phyloP scores from a whole-genome alignment of 1,140 invertebrate species.

The Cheumatopsyche charites region DNA sequence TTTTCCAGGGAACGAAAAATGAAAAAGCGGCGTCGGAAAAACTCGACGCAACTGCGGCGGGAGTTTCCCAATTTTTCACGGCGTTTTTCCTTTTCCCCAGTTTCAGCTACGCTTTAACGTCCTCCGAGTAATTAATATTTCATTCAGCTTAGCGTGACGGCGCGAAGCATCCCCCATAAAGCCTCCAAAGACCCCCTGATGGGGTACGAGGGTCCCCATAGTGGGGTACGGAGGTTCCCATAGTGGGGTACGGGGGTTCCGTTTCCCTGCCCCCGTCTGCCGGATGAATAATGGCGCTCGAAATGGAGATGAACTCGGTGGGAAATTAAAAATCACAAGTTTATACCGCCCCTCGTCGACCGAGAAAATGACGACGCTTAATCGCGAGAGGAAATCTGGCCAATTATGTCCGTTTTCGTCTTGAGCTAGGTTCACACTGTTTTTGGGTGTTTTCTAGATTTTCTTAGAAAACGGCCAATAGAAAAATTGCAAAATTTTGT shows the following conservation, averaged over 20 bases:
- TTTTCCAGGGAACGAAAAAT: no score
- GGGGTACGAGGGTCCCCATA: no score
- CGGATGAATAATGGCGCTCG: constrained; percentile 45
- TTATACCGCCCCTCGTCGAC: constrained; percentile 33
- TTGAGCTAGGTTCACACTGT: no score
- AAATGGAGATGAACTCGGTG: constrained; percentile 47
- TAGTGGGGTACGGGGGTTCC: no score
- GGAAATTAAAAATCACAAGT: constrained; percentile 43
- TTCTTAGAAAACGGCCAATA: no score
- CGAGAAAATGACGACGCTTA: constrained; percentile 36
- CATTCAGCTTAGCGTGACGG: constrained; percentile 43
- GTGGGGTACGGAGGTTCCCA: no score
- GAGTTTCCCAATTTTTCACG: constrained; percentile 36
- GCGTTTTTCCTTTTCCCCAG: constrained; percentile 29
- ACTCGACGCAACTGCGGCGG: not conserved
- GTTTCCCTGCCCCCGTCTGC: not conserved
- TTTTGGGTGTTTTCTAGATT: no score
- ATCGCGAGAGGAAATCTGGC: constrained; percentile 32
- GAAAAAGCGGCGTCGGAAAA: no score
- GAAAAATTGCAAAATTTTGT: no score
- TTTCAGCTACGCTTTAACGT: constrained; percentile 40
- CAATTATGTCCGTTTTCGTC: constrained; percentile 28
- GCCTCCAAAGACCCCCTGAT: constrained; percentile 5
- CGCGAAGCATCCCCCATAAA: constrained; percentile 25
- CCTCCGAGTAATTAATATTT: constrained; percentile 48